These are phyloP conservation scores for Caenorhabditis doughertyi DNA, from an alignment of 2,888 invertebrate species.

Conservation along the genomic window DNA sequence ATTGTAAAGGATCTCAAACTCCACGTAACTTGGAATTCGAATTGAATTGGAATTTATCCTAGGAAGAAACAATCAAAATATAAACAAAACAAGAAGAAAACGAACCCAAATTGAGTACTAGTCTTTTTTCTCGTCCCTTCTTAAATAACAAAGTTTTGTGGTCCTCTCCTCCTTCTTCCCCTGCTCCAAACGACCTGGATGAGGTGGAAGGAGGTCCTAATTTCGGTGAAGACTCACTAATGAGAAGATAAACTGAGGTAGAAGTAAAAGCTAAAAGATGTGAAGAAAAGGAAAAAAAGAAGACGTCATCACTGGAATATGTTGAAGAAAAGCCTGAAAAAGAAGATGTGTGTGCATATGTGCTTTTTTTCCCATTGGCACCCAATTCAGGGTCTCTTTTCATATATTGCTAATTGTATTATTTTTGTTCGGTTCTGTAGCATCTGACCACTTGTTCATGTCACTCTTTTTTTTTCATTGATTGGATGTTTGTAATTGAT, in stretches of 20 bases:
- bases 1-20: neutral
- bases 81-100: conserved; percentile 12
- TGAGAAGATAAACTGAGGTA: neutral
- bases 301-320: conserved; percentile 3
- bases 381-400: conserved; percentile 10
- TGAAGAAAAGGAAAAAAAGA: conserved; percentile 4
- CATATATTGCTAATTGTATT: conserved; percentile 46
- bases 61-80: conserved; percentile 18
- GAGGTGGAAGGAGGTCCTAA: conserved; percentile 8
- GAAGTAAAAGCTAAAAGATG: no score
- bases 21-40: neutral
- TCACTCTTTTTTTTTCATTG: neutral
- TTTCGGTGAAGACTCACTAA: neutral
- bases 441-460: conserved; percentile 52
- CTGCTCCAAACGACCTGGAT: neutral
- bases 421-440: conserved; percentile 36
- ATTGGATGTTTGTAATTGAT: neutral
- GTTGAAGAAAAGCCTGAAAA: conserved; percentile 7
- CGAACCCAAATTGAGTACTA: neutral
- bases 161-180: neutral
- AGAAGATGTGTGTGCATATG: neutral
- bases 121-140: conserved; percentile 1
- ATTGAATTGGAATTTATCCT: neutral
- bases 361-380: neutral
- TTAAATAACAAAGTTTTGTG: conserved; percentile 30